Evolutionary conservation across 2,888 invertebrate genomes (phyloP).

Genomic region (Polydrusus cervinus): DNA sequence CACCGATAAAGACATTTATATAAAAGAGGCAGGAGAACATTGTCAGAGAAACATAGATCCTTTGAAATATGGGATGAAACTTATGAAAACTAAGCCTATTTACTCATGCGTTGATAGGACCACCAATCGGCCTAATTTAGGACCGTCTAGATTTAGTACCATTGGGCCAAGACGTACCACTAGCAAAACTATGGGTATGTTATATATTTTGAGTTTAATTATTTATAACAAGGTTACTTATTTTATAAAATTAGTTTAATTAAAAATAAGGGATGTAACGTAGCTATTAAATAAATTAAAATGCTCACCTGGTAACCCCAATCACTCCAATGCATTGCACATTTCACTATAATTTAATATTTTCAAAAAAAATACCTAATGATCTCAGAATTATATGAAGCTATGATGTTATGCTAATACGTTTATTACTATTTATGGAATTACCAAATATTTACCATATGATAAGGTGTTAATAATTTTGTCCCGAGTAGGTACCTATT

Average conservation of each 20-base stretch:
- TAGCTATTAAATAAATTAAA: neutral
- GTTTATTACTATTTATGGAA: constrained; percentile 29
- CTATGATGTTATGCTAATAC: constrained; percentile 8
- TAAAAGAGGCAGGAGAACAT: constrained; percentile 80
- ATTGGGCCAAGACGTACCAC: constrained; percentile 53
- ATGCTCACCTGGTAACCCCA: constrained; percentile 34
- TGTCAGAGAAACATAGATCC: constrained; percentile 78
- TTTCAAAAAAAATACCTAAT: constrained; percentile 1
- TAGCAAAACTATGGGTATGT: constrained; percentile 55
- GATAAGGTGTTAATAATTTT: constrained; percentile 23
- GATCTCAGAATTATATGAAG: neutral
- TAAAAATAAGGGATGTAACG: neutral
- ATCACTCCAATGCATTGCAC: constrained; percentile 40
- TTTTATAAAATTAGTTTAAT: neutral
- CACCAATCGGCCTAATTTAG: constrained; percentile 36
- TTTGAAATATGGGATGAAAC: constrained; percentile 76
- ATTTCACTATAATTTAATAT: constrained; percentile 6
- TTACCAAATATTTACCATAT: constrained; percentile 35
- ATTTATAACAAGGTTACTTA: constrained; percentile 17
- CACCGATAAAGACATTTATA: constrained; percentile 76
- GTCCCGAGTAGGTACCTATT: constrained; percentile 1
- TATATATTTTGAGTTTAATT: too few relatives aligned
- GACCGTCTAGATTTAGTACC: constrained; percentile 46
- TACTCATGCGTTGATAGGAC: constrained; percentile 64
- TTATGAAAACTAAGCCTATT: constrained; percentile 70